phyloP scores from a whole-genome alignment of 1,140 invertebrate species.

The Pectinophora gossypiella region DNA sequence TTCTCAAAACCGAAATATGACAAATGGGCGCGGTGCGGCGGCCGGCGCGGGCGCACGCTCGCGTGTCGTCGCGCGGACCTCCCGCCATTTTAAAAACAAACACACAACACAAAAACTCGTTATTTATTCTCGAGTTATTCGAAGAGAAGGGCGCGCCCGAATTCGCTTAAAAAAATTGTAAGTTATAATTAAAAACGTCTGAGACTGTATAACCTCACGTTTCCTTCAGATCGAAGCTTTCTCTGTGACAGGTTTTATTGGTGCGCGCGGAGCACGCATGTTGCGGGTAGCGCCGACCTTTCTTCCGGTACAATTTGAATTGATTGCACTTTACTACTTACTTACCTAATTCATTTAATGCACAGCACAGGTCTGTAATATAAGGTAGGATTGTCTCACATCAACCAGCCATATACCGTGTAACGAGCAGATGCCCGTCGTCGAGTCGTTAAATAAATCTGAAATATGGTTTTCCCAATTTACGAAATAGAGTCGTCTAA shows the following conservation, averaged over 20 bases:
- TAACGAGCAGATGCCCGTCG: not conserved
- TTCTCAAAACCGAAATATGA: slow-evolving; percentile 70
- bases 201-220: slow-evolving; percentile 15
- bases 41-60: slow-evolving; percentile 48
- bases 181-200: slow-evolving; percentile 72
- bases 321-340: no score
- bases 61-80: slow-evolving; percentile 73
- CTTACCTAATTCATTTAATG: no score
- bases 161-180: slow-evolving; percentile 72
- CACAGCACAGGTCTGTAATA: no score
- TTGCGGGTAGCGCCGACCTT: not conserved
- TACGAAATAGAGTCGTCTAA: slow-evolving; percentile 41
- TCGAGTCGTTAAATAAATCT: slow-evolving; percentile 7
- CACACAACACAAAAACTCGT: slow-evolving; percentile 71
- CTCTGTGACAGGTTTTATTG: not conserved
- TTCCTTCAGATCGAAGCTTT: not conserved
- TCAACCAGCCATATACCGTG: not conserved
- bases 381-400: no score
- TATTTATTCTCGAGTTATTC: slow-evolving; percentile 71
- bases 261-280: not conserved
- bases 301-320: no score
- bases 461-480: slow-evolving; percentile 26
- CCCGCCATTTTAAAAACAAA: slow-evolving; percentile 76
- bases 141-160: slow-evolving; percentile 65
- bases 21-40: slow-evolving; percentile 62